Conservation (phyloP, 2,888 invertebrate species). For the Arrhopalites spinosus region DNA sequence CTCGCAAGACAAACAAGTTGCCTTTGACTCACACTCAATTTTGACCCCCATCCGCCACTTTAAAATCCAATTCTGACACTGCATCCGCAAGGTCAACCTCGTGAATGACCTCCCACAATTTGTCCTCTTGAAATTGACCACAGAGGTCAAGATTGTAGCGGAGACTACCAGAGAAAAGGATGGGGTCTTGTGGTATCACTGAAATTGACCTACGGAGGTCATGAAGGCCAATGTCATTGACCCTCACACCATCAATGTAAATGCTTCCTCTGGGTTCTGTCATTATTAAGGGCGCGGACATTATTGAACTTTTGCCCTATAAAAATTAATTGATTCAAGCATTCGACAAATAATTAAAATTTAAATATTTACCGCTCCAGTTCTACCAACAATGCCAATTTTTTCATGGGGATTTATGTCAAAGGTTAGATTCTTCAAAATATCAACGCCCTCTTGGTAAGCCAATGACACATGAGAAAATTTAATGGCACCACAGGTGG, state of each 20-base stretch:
- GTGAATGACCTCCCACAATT: conserved; percentile 36
- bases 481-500: not conserved
- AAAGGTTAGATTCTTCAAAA: conserved; percentile 21
- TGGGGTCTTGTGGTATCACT: conserved; percentile 85
- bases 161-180: conserved; percentile 64
- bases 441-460: conserved; percentile 16
- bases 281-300: conserved; percentile 84
- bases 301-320: conserved; percentile 83
- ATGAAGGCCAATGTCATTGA: conserved; percentile 62
- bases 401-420: conserved; percentile 15
- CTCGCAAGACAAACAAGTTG: conserved; percentile 88
- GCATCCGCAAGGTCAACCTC: not conserved
- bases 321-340: too few relatives aligned
- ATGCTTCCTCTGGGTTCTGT: conserved; percentile 86
- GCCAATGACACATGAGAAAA: conserved; percentile 17
- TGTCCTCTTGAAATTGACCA: conserved; percentile 29
- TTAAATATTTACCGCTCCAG: conserved; percentile 90
- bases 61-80: too few relatives aligned
- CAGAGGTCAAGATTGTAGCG: conserved; percentile 42
- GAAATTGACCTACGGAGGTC: conserved; percentile 80
- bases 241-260: conserved; percentile 76
- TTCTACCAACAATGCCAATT: conserved; percentile 62
- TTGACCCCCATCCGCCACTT: conserved; percentile 69
- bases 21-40: conserved; percentile 87
- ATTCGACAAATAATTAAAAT: too few relatives aligned